phyloP scores from a whole-genome alignment of 2,888 invertebrate genomes.

The Pantelozetes paolii region DNA sequence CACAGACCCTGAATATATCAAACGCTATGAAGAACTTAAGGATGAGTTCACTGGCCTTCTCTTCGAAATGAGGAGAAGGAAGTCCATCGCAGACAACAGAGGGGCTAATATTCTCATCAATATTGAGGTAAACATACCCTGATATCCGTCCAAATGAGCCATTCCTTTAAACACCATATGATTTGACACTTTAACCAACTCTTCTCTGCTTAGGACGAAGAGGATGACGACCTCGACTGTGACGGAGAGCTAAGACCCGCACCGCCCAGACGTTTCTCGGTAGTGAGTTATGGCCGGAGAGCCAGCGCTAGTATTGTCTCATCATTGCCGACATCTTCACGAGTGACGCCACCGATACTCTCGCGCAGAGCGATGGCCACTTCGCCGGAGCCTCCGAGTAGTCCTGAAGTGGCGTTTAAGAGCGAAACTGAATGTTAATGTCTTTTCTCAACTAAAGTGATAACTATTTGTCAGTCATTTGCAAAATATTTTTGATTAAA shows the following conservation, averaged over 20 bases:
- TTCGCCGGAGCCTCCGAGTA: slow-evolving; percentile 39
- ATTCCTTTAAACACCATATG: not conserved
- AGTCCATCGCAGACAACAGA: slow-evolving; percentile 50
- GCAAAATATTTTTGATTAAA: slow-evolving; percentile 22
- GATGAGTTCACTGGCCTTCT: slow-evolving; percentile 54
- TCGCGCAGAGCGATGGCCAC: slow-evolving; percentile 39
- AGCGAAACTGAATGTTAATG: slow-evolving; percentile 42
- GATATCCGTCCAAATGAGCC: too few species aligned
- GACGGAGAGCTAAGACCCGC: slow-evolving; percentile 51
- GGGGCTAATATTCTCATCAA: slow-evolving; percentile 46
- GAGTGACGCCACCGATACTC: slow-evolving; percentile 41
- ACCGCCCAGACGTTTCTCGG: slow-evolving; percentile 50
- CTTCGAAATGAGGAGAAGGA: slow-evolving; percentile 53
- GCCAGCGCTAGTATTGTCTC: slow-evolving; percentile 44
- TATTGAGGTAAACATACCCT: slow-evolving; percentile 45
- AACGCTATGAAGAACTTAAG: slow-evolving; percentile 51
- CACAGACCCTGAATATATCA: slow-evolving; percentile 47
- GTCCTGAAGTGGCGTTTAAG: slow-evolving; percentile 41
- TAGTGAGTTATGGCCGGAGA: slow-evolving; percentile 45
- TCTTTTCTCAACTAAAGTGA: slow-evolving; percentile 14
- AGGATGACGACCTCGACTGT: slow-evolving; percentile 51
- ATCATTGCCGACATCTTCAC: slow-evolving; percentile 33
- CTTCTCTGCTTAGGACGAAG: slow-evolving; percentile 17
- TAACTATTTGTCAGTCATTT: slow-evolving; percentile 26
- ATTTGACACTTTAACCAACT: not conserved